Evolutionary conservation across 2,888 invertebrate species (phyloP).

Genomic region (Blastobasis lacticolella): DNA sequence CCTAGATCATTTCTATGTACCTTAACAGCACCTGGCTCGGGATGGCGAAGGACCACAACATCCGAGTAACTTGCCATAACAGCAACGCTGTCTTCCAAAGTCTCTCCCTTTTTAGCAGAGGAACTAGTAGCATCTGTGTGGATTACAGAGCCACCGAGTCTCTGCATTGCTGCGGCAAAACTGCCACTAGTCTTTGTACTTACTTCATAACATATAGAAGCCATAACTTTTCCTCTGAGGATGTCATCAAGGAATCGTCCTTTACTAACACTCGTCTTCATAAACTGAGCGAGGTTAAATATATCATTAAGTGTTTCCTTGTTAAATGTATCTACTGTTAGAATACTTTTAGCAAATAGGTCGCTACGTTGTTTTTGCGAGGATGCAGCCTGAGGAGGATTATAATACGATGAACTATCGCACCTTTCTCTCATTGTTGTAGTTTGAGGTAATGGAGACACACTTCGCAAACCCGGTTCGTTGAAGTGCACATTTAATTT

Average conservation of each 20-base stretch:
- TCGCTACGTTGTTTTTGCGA: conserved; percentile 64
- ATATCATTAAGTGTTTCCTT: conserved; percentile 94
- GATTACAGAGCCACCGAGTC: conserved; percentile 94
- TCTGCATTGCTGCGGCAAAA: conserved; percentile 97
- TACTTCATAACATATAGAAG: conserved; percentile 97
- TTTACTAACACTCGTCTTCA: conserved; percentile 87
- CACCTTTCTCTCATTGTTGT: conserved; percentile 62
- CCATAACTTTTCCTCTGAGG: conserved; percentile 93
- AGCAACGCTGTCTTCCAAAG: conserved; percentile 89
- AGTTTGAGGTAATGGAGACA: conserved; percentile 65
- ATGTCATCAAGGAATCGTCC: conserved; percentile 90
- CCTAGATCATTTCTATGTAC: conserved; percentile 67
- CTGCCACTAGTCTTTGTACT: conserved; percentile 97
- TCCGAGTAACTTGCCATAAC: conserved; percentile 96
- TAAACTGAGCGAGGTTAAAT: conserved; percentile 93
- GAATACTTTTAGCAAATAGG: conserved; percentile 82
- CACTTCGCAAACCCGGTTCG: conserved; percentile 54
- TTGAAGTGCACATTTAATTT: conserved; percentile 77
- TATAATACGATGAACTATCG: conserved; percentile 72
- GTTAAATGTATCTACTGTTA: conserved; percentile 88
- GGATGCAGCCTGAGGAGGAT: conserved; percentile 45
- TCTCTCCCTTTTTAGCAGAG: conserved; percentile 97
- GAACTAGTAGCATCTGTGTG: conserved; percentile 92
- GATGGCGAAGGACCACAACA: conserved; percentile 95
- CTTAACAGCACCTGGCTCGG: conserved; percentile 90